Evolutionary conservation across 2,888 invertebrate species (phyloP).

Genomic region (Amphipoea oculea): DNA sequence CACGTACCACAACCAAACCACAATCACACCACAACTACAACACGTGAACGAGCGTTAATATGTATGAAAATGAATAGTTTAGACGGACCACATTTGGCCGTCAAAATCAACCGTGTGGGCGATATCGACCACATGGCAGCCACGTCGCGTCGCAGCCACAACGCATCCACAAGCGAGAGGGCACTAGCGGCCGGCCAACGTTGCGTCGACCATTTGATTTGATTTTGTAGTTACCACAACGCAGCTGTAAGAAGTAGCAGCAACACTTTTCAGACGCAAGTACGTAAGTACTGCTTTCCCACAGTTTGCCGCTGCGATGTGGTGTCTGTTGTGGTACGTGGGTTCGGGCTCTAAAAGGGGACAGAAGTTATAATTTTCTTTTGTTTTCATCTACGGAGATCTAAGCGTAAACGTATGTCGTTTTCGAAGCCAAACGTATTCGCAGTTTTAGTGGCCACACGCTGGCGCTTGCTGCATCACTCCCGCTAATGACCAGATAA

Average conservation of each 20-base stretch:
- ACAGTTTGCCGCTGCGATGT: neutral
- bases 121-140: neutral
- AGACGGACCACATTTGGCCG: neutral
- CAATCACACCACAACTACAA: neutral
- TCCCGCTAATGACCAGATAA: conserved; percentile 33
- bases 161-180: neutral
- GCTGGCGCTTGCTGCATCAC: conserved; percentile 17
- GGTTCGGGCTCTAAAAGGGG: neutral
- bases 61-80: neutral
- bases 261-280: neutral
- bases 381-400: neutral
- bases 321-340: neutral
- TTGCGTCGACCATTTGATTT: neutral
- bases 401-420: too few species aligned
- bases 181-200: neutral
- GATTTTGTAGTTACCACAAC: neutral
- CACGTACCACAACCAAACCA: neutral
- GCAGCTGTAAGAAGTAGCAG: neutral
- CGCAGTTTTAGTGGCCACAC: conserved; percentile 9
- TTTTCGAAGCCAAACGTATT: neutral
- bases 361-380: neutral
- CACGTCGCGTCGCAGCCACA: too few species aligned
- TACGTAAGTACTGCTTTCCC: neutral
- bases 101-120: neutral
- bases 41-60: neutral